Evolutionary conservation across 2,888 invertebrate species (phyloP), one percentile per base, ranked within the genome.

Genomic region (Calameuta pallipes): DNA sequence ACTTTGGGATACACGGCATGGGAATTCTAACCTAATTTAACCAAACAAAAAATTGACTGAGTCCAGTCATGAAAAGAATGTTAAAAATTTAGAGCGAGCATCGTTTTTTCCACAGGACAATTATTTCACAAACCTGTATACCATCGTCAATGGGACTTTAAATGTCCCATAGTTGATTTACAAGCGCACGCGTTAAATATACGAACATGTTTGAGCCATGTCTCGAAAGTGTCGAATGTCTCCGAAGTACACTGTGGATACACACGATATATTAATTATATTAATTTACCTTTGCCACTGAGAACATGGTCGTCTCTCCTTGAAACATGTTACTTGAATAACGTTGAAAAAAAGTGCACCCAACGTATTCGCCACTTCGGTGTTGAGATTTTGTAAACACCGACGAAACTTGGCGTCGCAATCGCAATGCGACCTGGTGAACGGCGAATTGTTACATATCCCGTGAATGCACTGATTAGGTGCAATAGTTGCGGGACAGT

Each of bases 281-380:
- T 56, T 23, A 56, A 23, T 23, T 70, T 92, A 94, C 94, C 93
- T 94, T 90, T 94, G 94, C 92, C 93, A 94, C 73, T 93, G 91
- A 0, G 94, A 94, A 87, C 95, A 95, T 4, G 94, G 94, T 78
- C 94, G 93, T 79, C 94, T 92, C 86, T 94, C 94, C 85, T 94
- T 94, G 91, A 96, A 96, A 86, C 96, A 96, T 79, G 94, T 95
- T 35, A 95, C 94, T 86, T 95, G 95, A 15, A 95, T 94, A 69
- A 96, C 93, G 87, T 96, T 96, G 92, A 96, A 96, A 91, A 95
- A 96, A 41, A 96, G 93, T 33, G 95, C 94, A n/a, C 95, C 95
- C 78, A 95, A 92, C 0, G 94, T 94, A 85, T 95, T 94, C 30
- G 95, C 95, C n/a, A 95, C 94, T 86, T 95, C 94, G 35, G 95